Evolutionary conservation across 1,140 invertebrate species (phyloP).

Genomic region (Drosophila triauraria): DNA sequence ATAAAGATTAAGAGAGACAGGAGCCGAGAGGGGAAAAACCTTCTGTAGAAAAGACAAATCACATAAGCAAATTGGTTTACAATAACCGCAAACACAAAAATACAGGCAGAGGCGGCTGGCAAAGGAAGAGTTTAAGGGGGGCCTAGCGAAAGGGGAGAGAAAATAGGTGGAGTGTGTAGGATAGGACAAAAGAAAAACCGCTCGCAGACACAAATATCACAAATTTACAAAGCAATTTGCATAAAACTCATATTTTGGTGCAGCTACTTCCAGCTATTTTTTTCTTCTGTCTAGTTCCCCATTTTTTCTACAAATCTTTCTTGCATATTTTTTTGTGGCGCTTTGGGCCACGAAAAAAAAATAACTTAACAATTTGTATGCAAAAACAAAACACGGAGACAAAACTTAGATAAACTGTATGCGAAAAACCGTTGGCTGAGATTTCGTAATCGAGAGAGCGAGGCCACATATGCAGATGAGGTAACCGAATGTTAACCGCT

Average conservation of each 20-base stretch:
- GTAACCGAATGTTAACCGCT: conserved; percentile 54
- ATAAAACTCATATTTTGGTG: conserved; percentile 77
- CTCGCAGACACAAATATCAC: conserved; percentile 72
- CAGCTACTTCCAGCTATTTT: conserved; percentile 57
- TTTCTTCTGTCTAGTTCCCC: conserved; percentile 43
- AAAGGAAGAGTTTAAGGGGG: background rate
- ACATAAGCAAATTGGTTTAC: conserved; percentile 80
- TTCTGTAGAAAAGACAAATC: conserved; percentile 70
- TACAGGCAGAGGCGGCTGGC: conserved; percentile 19
- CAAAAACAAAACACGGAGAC: conserved; percentile 48
- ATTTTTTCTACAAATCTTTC: conserved; percentile 39
- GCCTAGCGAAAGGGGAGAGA: background rate
- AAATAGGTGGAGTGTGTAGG: conserved; percentile 25
- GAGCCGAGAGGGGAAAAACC: conserved; percentile 21
- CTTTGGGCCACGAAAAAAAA: conserved; percentile 34
- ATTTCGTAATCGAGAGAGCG: conserved; percentile 69
- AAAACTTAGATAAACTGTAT: conserved; percentile 29
- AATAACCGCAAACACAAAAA: conserved; percentile 62
- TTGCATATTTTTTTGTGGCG: conserved; percentile 22
- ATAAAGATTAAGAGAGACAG: conserved; percentile 44
- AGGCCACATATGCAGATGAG: conserved; percentile 64
- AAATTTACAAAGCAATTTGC: conserved; percentile 80
- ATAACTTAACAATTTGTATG: conserved; percentile 71
- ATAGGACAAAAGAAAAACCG: conserved; percentile 53
- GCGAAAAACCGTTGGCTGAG: conserved; percentile 28